These are phyloP conservation scores for Diglossa brunneiventris DNA, from an alignment of 2,113 vertebrate genomes.

Conservation along the genomic window DNA sequence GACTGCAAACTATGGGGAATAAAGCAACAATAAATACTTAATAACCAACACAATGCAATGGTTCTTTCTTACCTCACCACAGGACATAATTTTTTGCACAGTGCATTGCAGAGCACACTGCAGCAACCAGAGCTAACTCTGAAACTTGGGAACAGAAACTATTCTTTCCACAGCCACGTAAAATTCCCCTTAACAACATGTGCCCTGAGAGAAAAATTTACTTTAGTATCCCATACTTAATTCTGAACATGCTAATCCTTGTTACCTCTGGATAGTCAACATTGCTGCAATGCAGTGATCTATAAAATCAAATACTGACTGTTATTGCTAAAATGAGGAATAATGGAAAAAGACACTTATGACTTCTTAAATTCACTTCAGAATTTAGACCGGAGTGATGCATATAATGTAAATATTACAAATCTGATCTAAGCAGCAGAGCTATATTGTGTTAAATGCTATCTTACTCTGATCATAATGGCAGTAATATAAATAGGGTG, in stretches of 20 bases:
- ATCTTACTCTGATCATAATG: not conserved
- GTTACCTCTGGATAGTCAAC: not conserved
- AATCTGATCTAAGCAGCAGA: not conserved
- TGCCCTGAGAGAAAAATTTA: not conserved
- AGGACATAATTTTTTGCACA: not conserved
- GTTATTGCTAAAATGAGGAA: not conserved
- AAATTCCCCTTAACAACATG: not conserved
- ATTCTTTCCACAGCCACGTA: not conserved
- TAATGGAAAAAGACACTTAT: not conserved
- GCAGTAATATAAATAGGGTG: not conserved
- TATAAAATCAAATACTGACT: not conserved
- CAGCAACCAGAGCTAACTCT: not conserved
- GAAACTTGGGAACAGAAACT: not conserved
- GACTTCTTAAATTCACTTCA: not conserved
- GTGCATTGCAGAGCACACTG: not conserved
- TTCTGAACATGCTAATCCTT: not conserved
- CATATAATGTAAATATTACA: not conserved
- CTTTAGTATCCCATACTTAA: not conserved
- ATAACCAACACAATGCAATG: not conserved
- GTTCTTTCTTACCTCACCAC: not conserved
- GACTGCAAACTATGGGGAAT: not conserved
- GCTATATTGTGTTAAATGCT: not conserved
- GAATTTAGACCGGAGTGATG: not conserved
- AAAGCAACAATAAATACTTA: slow-evolving; percentile 11
- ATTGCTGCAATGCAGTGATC: not conserved